Base-by-base conservation (phyloP, 2,888 invertebrate species). In the Pseudoips prasinana region DNA sequence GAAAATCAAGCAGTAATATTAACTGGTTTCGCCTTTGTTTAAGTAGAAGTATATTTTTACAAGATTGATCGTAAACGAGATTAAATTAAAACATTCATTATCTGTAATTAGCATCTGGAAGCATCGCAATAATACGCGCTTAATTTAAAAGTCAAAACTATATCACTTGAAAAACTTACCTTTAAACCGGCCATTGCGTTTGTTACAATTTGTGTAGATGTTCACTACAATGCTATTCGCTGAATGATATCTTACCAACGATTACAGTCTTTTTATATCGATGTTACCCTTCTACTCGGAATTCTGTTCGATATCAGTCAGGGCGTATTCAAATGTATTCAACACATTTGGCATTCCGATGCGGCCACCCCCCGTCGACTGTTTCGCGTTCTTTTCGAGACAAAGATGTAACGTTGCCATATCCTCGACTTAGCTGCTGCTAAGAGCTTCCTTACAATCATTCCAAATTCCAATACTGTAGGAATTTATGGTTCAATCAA, bases 201-300 rank as follows among this genome's bases (percentile, higher is more conserved):
- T 8, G 29, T 31, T 22, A 7, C 25, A 32, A 17, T 20, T 23
- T 41, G 39, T 40, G 46, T 42, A 53, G 46, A 29, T 49, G 34
- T 52, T 43, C 42, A 34, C 32, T 30, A 33, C 48, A 53, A 49
- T 39, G 54, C 47, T 55, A 56, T 52, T 47, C 37, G 35, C 27
- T 43, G 72, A 72, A 65, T 73, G 73, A 70, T 71, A 57, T 51
- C 40, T 48, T 37, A 46, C 40, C 38, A 54, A 40, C 7, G 40
- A 41, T 37, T 41, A 37, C 57, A 51, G 58, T 61, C 63, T 65
- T 72, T 73, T 73, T 74, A 74, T 74, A 74, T 72, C 49, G 52
- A 50, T 55, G 55, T 39, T 38, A 56, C 63, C 68, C 69, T 64
- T 52, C 67, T 62, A 64, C 41, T 44, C 46, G 38, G 43, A 51